These are phyloP conservation scores for Carassius carassius DNA, from an alignment of 2,113 vertebrate species.

Conservation along the genomic window DNA sequence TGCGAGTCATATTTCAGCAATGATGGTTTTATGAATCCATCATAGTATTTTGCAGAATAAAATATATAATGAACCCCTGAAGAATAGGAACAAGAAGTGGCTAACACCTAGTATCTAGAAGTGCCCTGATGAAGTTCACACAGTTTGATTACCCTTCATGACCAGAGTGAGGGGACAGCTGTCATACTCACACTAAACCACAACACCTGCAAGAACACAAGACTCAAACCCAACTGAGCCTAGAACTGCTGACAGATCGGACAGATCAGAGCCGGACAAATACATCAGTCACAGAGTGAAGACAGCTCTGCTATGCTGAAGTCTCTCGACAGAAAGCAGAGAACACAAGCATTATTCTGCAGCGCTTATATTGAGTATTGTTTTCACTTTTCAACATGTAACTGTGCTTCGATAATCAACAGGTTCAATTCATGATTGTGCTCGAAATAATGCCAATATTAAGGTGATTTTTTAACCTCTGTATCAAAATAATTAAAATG, in stretches of 20 bases:
- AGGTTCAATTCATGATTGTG: not conserved
- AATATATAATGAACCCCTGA: not conserved
- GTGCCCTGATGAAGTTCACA: not conserved
- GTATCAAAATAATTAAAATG: too few relatives aligned
- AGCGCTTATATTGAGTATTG: not conserved
- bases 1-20: not conserved
- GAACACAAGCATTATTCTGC: not conserved
- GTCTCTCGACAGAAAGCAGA: not conserved
- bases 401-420: not conserved
- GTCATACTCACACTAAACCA: not conserved
- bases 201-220: not conserved
- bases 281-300: conserved; percentile 13
- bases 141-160: not conserved
- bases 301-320: not conserved
- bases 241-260: conserved; percentile 4
- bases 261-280: not conserved
- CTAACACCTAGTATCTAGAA: not conserved
- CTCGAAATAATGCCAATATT: not conserved
- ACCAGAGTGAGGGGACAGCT: not conserved
- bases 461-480: too few relatives aligned
- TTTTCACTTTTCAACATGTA: too few relatives aligned
- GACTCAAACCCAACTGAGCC: not conserved
- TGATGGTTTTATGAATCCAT: not conserved
- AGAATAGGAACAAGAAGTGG: not conserved
- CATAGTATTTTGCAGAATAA: not conserved